These are phyloP conservation scores for Cynodonichthys magdalenae DNA, from an alignment of 2,797 vertebrate species.

Conservation along the genomic window DNA sequence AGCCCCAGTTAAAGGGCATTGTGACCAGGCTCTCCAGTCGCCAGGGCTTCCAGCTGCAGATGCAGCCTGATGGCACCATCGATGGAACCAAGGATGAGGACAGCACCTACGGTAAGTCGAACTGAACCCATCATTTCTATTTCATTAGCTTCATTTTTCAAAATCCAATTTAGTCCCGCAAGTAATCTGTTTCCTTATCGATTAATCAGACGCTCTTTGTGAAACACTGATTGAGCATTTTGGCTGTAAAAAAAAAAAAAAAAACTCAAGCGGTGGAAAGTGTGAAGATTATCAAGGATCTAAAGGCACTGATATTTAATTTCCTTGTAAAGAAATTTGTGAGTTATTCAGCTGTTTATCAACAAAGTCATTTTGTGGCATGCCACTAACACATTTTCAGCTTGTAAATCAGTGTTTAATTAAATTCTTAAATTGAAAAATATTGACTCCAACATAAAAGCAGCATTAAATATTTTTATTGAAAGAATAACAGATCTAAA, in stretches of 20 bases:
- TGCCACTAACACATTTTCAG: neutral
- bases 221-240: neutral
- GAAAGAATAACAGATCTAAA: too few species aligned
- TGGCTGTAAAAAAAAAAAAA: neutral
- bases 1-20: constrained; percentile 99
- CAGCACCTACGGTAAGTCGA: constrained; percentile 88
- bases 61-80: constrained; percentile 96
- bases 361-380: neutral
- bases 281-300: neutral
- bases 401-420: neutral
- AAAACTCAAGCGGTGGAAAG: neutral
- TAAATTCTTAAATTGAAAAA: neutral
- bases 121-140: neutral
- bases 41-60: constrained; percentile 97
- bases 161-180: neutral
- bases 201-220: neutral
- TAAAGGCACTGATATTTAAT: neutral
- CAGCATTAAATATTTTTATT: too few species aligned
- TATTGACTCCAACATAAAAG: too few species aligned
- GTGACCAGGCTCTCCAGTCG: constrained; percentile 97
- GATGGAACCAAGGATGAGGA: constrained; percentile 98
- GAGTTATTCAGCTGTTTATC: neutral
- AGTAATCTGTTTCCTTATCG: neutral
- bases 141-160: neutral
- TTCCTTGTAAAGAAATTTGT: neutral